These are phyloP conservation scores for Lontra canadensis DNA, from an alignment of 2,113 vertebrate genomes.

Conservation along the genomic window DNA sequence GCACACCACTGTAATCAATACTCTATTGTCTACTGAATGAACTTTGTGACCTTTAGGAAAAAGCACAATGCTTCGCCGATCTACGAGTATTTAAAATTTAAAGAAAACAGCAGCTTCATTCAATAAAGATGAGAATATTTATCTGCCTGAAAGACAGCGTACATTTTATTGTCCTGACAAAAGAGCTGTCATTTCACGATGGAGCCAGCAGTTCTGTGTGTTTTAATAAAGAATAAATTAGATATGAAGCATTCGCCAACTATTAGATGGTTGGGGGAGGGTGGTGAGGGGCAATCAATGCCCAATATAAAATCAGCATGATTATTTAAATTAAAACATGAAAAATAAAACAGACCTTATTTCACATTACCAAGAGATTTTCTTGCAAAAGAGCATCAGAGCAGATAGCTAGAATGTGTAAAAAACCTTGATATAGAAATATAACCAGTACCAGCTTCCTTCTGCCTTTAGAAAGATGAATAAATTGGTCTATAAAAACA, in stretches of 20 bases:
- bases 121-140: constrained; percentile 85
- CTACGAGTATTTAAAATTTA: constrained; percentile 91
- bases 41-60: constrained; percentile 90
- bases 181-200: constrained; percentile 83
- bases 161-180: constrained; percentile 84
- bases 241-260: constrained; percentile 71
- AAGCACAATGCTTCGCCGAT: constrained; percentile 85
- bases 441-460: neutral
- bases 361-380: constrained; percentile 46
- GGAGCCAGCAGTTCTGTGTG: constrained; percentile 73
- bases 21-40: constrained; percentile 86
- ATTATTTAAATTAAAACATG: constrained; percentile 79
- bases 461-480: constrained; percentile 12
- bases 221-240: constrained; percentile 85
- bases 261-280: constrained; percentile 56
- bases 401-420: neutral
- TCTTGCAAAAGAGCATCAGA: constrained; percentile 44
- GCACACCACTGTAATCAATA: constrained; percentile 84
- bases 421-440: neutral
- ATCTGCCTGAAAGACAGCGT: constrained; percentile 81
- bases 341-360: constrained; percentile 60
- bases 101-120: constrained; percentile 84
- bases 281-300: constrained; percentile 72
- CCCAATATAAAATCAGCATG: constrained; percentile 62
- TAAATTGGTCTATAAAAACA: constrained; percentile 9